These are phyloP conservation scores for Zhuqinia jingwanae DNA, from an alignment of 2,888 invertebrate genomes.

Conservation along the genomic window DNA sequence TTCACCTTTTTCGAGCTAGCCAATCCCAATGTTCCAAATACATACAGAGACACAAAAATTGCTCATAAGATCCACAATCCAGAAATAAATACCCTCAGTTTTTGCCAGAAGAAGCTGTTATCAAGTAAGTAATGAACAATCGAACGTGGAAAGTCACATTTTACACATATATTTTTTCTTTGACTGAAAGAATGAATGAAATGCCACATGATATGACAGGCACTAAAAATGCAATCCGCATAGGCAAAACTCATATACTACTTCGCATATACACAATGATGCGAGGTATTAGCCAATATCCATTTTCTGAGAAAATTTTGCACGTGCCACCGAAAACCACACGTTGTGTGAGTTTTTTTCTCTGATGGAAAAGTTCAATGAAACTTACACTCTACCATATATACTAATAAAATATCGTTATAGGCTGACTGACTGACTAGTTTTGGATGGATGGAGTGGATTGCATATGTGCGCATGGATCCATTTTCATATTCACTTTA, in stretches of 20 bases:
- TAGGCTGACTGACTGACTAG: no score
- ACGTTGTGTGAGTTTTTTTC: no score
- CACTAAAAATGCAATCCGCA: no score
- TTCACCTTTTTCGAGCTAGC: not conserved
- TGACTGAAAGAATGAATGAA: slow-evolving; percentile 23
- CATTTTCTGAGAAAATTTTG: slow-evolving; percentile 8
- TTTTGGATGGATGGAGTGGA: not conserved
- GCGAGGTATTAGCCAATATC: no score
- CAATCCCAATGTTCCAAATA: no score
- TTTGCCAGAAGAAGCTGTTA: not conserved
- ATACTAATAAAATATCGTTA: no score
- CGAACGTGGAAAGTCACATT: slow-evolving; percentile 1
- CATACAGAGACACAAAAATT: no score
- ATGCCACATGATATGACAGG: no score
- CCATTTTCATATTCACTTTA: not conserved
- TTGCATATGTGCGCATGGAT: not conserved
- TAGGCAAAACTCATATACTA: no score
- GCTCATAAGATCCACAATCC: not conserved
- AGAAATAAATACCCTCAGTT: not conserved
- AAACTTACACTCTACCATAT: no score
- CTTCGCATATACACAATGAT: no score
- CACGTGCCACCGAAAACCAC: not conserved
- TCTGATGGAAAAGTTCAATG: slow-evolving; percentile 6
- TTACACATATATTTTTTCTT: not conserved
- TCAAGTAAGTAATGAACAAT: not conserved